These are phyloP conservation scores for Gavialis gangeticus DNA, from an alignment of 2,113 vertebrate species.

Conservation along the genomic window DNA sequence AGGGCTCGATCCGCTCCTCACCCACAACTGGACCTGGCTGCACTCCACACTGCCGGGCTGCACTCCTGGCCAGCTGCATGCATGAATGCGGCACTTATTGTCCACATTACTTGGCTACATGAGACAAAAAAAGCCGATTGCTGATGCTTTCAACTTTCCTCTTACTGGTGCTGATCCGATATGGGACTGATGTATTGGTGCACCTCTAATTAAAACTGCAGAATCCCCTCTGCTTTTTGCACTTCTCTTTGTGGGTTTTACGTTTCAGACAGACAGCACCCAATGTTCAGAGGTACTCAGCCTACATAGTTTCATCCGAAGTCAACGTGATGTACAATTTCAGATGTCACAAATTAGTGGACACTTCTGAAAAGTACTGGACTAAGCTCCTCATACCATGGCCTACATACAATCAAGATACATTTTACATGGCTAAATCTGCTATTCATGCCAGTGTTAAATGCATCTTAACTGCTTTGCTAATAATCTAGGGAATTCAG, in stretches of 20 bases:
- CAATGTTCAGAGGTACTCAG: background rate
- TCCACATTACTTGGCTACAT: too few species aligned
- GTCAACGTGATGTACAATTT: accelerated
- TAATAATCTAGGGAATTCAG: background rate
- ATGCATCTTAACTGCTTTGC: background rate
- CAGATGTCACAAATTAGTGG: background rate
- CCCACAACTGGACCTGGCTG: too few species aligned
- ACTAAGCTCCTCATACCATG: background rate
- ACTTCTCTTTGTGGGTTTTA: background rate
- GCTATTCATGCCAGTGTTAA: background rate
- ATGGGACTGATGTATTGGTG: too few species aligned
- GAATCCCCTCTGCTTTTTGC: background rate
- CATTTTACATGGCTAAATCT: background rate
- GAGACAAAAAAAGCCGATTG: too few species aligned
- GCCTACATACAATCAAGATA: background rate
- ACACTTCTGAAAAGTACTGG: background rate
- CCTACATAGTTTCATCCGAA: background rate
- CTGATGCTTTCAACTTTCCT: too few species aligned
- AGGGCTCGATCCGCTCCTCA: too few species aligned
- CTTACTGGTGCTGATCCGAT: too few species aligned
- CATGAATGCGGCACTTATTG: too few species aligned
- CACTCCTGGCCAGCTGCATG: too few species aligned
- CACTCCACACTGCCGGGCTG: too few species aligned
- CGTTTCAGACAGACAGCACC: background rate
- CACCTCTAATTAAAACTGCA: background rate